phyloP scores from a whole-genome alignment of 2,113 vertebrate genomes.

The Gymnarchus niloticus region DNA sequence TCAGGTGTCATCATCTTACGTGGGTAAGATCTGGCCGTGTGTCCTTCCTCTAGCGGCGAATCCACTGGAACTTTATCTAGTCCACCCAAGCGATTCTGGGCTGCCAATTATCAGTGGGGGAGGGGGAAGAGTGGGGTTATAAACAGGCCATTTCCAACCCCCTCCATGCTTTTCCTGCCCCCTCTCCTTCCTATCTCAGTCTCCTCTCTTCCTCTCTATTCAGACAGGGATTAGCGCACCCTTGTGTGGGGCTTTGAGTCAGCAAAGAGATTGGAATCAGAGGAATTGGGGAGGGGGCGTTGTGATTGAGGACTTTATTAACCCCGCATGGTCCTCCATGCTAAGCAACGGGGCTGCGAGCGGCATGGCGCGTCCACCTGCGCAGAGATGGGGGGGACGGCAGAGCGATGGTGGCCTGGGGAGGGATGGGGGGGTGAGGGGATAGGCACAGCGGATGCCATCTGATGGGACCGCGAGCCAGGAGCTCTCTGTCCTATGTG shows the following conservation, averaged over 20 bases:
- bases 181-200: conserved; percentile 25
- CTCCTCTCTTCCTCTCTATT: conserved; percentile 41
- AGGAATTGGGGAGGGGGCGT: conserved; percentile 23
- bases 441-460: conserved; percentile 19
- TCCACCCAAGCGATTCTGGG: background rate
- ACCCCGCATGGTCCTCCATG: conserved; percentile 43
- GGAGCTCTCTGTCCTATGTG: conserved; percentile 53
- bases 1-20: too few relatives aligned
- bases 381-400: background rate
- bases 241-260: conserved; percentile 61
- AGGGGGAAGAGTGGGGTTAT: background rate
- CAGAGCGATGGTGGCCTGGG: conserved; percentile 9
- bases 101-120: conserved; percentile 3
- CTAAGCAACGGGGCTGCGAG: conserved; percentile 36
- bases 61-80: background rate
- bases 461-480: conserved; percentile 31
- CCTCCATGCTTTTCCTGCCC: background rate
- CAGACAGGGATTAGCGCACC: conserved; percentile 63
- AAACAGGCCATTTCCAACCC: background rate
- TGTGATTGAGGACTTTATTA: conserved; percentile 69
- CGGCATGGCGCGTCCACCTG: conserved; percentile 5
- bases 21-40: background rate
- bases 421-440: background rate
- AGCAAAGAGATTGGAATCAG: conserved; percentile 57
- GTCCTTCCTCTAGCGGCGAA: background rate